phyloP scores from a whole-genome alignment of 2,113 vertebrate genomes.

The Etheostoma cragini region DNA sequence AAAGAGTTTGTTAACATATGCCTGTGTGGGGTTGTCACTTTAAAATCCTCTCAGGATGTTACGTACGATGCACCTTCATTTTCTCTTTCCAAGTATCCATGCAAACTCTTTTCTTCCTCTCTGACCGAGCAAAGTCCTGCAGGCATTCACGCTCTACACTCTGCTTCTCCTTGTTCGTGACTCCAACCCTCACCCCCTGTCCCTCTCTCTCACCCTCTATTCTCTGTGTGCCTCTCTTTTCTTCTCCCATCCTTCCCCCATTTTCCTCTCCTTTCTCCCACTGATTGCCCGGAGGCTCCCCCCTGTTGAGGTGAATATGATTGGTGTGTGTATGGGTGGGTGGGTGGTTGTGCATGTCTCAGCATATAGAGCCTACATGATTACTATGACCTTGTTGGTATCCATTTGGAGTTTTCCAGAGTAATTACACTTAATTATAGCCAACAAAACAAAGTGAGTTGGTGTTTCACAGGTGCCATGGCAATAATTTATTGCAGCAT shows the following conservation, averaged over 20 bases:
- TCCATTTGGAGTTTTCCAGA: slow-evolving; percentile 61
- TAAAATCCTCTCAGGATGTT: slow-evolving; percentile 42
- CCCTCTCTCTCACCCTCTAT: slow-evolving; percentile 53
- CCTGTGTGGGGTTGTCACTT: neutral
- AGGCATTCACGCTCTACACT: slow-evolving; percentile 70
- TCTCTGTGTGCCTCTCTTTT: slow-evolving; percentile 61
- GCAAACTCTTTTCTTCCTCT: slow-evolving; percentile 63
- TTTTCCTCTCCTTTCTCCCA: slow-evolving; percentile 57
- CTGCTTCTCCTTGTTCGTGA: slow-evolving; percentile 70
- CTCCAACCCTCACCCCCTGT: slow-evolving; percentile 52
- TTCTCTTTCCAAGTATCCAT: slow-evolving; percentile 56
- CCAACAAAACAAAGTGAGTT: slow-evolving; percentile 41
- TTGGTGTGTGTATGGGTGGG: slow-evolving; percentile 48
- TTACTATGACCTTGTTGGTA: slow-evolving; percentile 76
- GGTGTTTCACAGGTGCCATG: slow-evolving; percentile 53
- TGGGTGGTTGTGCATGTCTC: slow-evolving; percentile 35
- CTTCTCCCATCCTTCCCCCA: slow-evolving; percentile 55
- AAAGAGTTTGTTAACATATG: neutral
- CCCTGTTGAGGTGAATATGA: slow-evolving; percentile 68
- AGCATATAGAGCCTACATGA: slow-evolving; percentile 60
- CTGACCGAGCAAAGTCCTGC: slow-evolving; percentile 62
- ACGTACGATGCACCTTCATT: slow-evolving; percentile 18
- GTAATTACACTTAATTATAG: slow-evolving; percentile 67
- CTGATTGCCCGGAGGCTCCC: slow-evolving; percentile 72
- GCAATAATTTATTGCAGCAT: slow-evolving; percentile 31